These are phyloP conservation scores for Ceratosolen solmsi DNA, from an alignment of 1,140 invertebrate genomes.

Conservation along the genomic window DNA sequence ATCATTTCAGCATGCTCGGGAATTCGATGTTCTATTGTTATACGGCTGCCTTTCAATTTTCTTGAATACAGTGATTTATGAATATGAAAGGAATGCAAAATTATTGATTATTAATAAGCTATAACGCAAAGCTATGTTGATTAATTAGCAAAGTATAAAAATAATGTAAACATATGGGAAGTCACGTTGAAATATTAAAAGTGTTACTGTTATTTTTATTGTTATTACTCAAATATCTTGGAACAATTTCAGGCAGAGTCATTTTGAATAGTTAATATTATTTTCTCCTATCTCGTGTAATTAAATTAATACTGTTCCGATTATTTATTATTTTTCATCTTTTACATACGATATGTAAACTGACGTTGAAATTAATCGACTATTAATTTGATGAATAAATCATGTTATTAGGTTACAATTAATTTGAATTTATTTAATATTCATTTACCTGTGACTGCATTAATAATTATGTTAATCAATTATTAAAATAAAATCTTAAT, in stretches of 20 bases:
- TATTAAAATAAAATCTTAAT: conserved; percentile 21
- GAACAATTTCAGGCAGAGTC: neutral
- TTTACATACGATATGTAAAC: neutral
- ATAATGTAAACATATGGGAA: no score
- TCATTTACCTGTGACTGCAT: neutral
- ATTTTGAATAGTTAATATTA: neutral
- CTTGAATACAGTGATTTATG: no score
- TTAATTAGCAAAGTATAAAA: no score
- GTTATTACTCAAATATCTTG: no score
- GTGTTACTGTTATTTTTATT: no score
- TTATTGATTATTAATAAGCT: no score
- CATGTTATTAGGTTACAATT: conserved; percentile 36
- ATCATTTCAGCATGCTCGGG: neutral
- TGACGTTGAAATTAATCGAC: conserved; percentile 39
- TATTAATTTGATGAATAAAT: conserved; percentile 39
- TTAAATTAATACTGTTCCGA: no score
- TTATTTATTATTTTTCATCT: neutral
- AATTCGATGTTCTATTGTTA: neutral
- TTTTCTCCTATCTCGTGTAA: neutral
- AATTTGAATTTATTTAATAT: conserved; percentile 34
- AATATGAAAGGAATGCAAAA: no score
- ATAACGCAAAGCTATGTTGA: no score
- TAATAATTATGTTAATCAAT: conserved; percentile 33
- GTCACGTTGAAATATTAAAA: no score
- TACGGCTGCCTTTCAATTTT: neutral